Base-by-base conservation (phyloP, 2,113 vertebrate genomes). In the Tragelaphus imberbis region DNA sequence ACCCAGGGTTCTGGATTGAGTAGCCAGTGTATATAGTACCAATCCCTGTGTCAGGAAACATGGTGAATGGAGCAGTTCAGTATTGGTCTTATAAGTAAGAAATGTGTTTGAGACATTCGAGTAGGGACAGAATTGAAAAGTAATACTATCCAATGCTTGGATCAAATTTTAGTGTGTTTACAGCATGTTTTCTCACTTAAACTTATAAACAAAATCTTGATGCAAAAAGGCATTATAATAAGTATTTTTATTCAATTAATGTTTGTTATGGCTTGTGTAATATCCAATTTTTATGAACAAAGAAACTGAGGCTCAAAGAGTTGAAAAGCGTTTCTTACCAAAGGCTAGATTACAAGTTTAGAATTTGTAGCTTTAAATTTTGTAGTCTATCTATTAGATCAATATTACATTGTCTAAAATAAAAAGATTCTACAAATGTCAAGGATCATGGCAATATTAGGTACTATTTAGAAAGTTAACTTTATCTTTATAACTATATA, bases 291-390 rank as follows among this genome's bases (percentile, higher is more conserved):
- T 87, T 87, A 36, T 81, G 44, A 80, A 65, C 15, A 81, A 81
- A 91, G 82, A 40, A 61, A 63, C 51, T 9, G 17, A 94, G 23
- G 8, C 19, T 91, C 77, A 93, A 80, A 88, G 28, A 89, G 51
- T 40, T 86, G 56, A 84, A 90, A 55, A 30, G n/a, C 23, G 4
- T 84, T 89, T 86, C 47, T 91, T 81, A 56, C n/a, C 63, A 14
- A 75, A 58, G 27, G 19, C 82, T 86, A 53, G 30, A 68, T 79
- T 79, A 61, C 0, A 25, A 88, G 3, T 36, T 6, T 77, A 80
- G 77, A 95, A 92, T 95, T 40, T 95, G 51, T 40, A 84, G 47
- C 13, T 90, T 71, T 28, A 90, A 88, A 79, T 96, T 95, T 90
- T 92, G 90, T 55, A 79, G 7, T 58, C 19, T 55, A 21, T 75